These are phyloP conservation scores for Oikopleura albicans DNA, from an alignment of 23 tunicate species.

Conservation along the genomic window DNA sequence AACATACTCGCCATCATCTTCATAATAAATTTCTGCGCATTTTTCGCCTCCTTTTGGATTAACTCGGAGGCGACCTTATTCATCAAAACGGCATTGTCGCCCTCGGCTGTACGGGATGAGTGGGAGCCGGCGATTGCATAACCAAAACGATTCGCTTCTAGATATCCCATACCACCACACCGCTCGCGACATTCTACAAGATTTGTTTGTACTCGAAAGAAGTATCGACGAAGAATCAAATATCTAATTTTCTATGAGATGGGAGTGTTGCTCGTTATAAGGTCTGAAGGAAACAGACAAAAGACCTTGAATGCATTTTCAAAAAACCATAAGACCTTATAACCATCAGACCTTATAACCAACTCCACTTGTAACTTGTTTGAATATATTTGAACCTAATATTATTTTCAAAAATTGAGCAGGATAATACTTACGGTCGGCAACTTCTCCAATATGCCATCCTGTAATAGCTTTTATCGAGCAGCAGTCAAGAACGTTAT, in stretches of 20 bases:
- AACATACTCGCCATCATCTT: too few relatives aligned
- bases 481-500: constrained; percentile 61
- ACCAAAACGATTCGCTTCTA: background rate
- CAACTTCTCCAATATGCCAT: constrained; percentile 65
- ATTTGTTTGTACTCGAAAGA: too few relatives aligned
- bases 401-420: too few relatives aligned
- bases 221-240: too few relatives aligned
- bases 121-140: background rate
- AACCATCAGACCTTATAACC: too few relatives aligned
- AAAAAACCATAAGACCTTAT: too few relatives aligned
- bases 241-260: too few relatives aligned
- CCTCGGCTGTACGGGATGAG: background rate
- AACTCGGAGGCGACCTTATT: constrained; percentile 53
- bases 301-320: too few relatives aligned
- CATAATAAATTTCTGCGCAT: background rate
- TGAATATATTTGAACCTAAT: too few relatives aligned
- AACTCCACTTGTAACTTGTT: too few relatives aligned
- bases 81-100: background rate
- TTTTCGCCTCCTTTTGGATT: background rate
- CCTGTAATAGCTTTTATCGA: constrained; percentile 73
- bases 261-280: too few relatives aligned
- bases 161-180: background rate
- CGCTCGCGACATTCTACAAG: background rate
- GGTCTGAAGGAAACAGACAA: too few relatives aligned
- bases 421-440: constrained; percentile 21